Evolutionary conservation across 2,888 invertebrate genomes (phyloP).

Genomic region (Augiades crinisus): DNA sequence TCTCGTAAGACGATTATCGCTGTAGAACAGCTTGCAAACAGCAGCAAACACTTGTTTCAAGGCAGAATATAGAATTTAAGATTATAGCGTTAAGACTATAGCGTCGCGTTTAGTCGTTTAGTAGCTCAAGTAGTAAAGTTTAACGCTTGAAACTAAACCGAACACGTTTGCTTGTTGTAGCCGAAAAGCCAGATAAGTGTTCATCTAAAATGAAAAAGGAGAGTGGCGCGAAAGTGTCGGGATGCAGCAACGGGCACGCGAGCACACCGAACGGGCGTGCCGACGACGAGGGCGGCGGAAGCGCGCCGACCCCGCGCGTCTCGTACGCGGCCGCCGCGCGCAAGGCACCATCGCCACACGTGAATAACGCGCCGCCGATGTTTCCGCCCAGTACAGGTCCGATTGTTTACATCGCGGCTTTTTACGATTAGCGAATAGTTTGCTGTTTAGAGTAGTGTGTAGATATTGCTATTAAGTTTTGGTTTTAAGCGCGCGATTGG

Average conservation of each 20-base stretch:
- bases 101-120: too few relatives aligned
- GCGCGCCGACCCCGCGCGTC: conserved; percentile 51
- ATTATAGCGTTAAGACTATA: too few relatives aligned
- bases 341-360: conserved; percentile 66
- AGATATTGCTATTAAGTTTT: not conserved
- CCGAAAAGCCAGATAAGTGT: conserved; percentile 63
- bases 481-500: too few relatives aligned
- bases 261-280: conserved; percentile 70
- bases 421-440: not conserved
- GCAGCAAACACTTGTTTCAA: too few relatives aligned
- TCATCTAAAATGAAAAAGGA: conserved; percentile 68
- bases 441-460: not conserved
- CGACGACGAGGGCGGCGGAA: conserved; percentile 67
- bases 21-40: too few relatives aligned
- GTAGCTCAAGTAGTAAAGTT: too few relatives aligned
- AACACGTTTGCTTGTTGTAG: conserved; percentile 49
- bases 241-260: conserved; percentile 67
- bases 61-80: too few relatives aligned
- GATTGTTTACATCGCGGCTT: conserved; percentile 11
- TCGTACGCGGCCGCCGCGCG: conserved; percentile 72
- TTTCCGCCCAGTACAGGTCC: conserved; percentile 64
- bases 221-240: conserved; percentile 49
- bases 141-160: conserved; percentile 4
- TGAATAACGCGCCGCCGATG: conserved; percentile 55
- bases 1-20: too few relatives aligned